Conservation (phyloP, 2,888 invertebrate genomes). For the Drosophila acutilabella region DNA sequence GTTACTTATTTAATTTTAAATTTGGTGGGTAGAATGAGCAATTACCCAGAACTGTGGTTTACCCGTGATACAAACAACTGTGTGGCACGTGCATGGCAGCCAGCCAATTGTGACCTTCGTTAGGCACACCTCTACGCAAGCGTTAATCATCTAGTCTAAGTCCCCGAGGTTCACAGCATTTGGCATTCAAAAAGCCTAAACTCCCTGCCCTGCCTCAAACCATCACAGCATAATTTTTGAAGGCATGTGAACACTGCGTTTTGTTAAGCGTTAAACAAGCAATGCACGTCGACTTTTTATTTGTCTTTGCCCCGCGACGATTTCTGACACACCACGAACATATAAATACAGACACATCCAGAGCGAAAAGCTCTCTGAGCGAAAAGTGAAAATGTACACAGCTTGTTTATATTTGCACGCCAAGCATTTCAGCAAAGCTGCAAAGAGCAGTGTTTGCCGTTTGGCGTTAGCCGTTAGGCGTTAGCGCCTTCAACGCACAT, state of each 20-base stretch:
- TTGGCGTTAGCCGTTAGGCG: constrained; percentile 7
- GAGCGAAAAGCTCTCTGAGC: constrained; percentile 25
- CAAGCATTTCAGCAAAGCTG: constrained; percentile 36
- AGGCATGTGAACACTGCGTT: constrained; percentile 20
- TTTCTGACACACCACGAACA: constrained; percentile 48
- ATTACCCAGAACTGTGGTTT: constrained; percentile 26
- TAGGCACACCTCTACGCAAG: constrained; percentile 3
- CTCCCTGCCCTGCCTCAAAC: too few species aligned
- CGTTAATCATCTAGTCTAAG: constrained; percentile 51
- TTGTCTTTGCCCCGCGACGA: constrained; percentile 53
- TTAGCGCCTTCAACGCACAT: constrained; percentile 28
- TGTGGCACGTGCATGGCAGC: constrained; percentile 56
- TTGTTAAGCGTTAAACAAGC: constrained; percentile 61
- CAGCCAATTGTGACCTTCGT: constrained; percentile 28
- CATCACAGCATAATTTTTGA: background rate
- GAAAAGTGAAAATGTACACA: constrained; percentile 76
- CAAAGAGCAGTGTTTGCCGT: constrained; percentile 17
- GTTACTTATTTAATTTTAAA: constrained; percentile 18
- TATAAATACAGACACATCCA: constrained; percentile 14
- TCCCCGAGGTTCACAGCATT: constrained; percentile 1
- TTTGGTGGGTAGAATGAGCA: constrained; percentile 12
- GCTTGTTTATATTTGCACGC: constrained; percentile 66
- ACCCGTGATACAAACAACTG: constrained; percentile 51
- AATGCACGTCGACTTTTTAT: constrained; percentile 73
- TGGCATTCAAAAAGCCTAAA: constrained; percentile 8